These are phyloP conservation scores for Sinosuthora webbiana DNA, from an alignment of 2,113 vertebrate species.

Conservation along the genomic window DNA sequence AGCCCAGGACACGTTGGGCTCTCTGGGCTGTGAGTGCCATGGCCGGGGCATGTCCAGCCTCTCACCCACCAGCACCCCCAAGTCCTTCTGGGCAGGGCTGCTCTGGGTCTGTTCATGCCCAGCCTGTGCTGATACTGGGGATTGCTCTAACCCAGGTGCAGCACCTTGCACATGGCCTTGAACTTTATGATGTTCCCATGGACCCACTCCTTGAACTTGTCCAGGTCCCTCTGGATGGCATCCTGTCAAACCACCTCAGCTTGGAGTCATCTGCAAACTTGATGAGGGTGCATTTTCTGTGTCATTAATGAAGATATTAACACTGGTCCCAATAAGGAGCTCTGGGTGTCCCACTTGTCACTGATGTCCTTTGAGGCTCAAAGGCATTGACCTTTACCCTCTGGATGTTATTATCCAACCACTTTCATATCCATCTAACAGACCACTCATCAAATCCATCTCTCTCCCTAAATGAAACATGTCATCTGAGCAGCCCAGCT, in stretches of 20 bases:
- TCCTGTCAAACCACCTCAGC: too few species aligned
- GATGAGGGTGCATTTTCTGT: not conserved
- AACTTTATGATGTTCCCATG: not conserved
- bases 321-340: not conserved
- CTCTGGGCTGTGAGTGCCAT: not conserved
- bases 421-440: not conserved
- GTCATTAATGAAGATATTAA: not conserved
- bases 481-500: not conserved
- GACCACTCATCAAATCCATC: not conserved
- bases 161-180: not conserved
- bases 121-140: not conserved
- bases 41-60: not conserved
- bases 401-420: not conserved
- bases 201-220: rapidly evolving
- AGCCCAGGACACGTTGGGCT: not conserved
- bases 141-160: rapidly evolving
- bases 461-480: not conserved
- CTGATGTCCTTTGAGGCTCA: not conserved
- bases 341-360: not conserved
- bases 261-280: too few species aligned
- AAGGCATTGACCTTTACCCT: not conserved
- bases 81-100: not conserved
- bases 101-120: not conserved
- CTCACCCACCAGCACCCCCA: not conserved
- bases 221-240: not conserved